Conservation (phyloP, 1,140 invertebrate genomes). For the Lordiphosa stackelbergi region DNA sequence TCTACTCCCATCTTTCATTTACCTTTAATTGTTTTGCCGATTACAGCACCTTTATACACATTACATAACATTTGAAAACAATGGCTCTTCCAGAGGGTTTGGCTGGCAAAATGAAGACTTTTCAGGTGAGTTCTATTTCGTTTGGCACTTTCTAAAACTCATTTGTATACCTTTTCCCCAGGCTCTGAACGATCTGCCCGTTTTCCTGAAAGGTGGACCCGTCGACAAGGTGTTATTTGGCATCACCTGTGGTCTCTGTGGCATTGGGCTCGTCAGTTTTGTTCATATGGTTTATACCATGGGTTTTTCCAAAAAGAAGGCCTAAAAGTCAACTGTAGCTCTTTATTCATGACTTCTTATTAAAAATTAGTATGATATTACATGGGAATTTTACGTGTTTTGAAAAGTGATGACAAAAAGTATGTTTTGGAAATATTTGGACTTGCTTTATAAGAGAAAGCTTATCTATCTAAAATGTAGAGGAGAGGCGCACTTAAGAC, state of each 20-base stretch:
- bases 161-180: constrained; percentile 5
- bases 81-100: constrained; percentile 73
- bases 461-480: no score
- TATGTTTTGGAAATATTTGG: no score
- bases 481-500: no score
- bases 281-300: constrained; percentile 64
- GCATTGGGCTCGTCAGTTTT: constrained; percentile 63
- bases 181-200: constrained; percentile 68
- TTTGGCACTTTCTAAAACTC: background rate
- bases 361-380: background rate
- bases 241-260: constrained; percentile 64
- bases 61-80: constrained; percentile 61
- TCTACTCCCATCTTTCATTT: background rate
- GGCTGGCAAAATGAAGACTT: constrained; percentile 68
- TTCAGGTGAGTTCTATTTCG: constrained; percentile 47
- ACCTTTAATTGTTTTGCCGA: no score
- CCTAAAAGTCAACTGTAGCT: constrained; percentile 31
- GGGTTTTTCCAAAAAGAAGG: constrained; percentile 74
- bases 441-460: no score
- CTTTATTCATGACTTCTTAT: constrained; percentile 15
- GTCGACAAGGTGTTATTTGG: constrained; percentile 68
- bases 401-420: no score
- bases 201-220: constrained; percentile 73
- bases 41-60: constrained; percentile 9
- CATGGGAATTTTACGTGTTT: no score